Evolutionary conservation across 2,888 invertebrate genomes (phyloP), one percentile per base, ranked within the genome.

Genomic region (Melanargia galathea): DNA sequence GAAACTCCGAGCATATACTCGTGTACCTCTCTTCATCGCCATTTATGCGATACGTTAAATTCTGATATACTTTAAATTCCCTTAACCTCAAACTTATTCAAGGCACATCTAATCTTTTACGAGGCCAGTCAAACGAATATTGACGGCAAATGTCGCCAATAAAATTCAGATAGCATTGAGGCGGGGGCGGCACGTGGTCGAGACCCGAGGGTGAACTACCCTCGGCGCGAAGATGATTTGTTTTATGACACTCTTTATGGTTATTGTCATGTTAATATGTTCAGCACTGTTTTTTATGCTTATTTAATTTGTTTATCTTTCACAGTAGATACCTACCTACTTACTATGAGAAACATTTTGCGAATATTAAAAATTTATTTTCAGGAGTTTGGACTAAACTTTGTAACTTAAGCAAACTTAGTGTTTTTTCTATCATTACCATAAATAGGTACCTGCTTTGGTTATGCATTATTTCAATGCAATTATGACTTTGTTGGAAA

Each of bases 81-180:
- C 13, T 2, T 46, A 48, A 52, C 20, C 30, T 48, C 4, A 58
- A 58, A 48, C 60, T 54, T 60, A 63, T 66, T 66, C 66, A 38
- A 57, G 35, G 30, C 43, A 54, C 52, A 61, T 51, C 43, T 51
- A 66, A 60, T 62, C 55, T 62, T 64, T 66, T 64, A 67, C 52
- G 43, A 60, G 60, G 26, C 49, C 40, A 54, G 57, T 60, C 40
- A 35, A 60, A 62, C 57, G 54, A 62, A 67, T 69, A 66, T 66
- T 58, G 63, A 56, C 46, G 56, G 65, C 65, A 65, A 68, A 71
- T 73, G 73, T 69, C 70, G 63, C 69, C 73, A 78, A 82, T 82
- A 80, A 82, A 82, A 82, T 56, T 67, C 75, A 75, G 77, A 81
- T 78, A 77, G 75, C 73, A 75, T 74, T 78, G 80, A 79, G 78